These are phyloP conservation scores for Bombus impatiens DNA, from an alignment of 1,140 invertebrate genomes.

Conservation along the genomic window DNA sequence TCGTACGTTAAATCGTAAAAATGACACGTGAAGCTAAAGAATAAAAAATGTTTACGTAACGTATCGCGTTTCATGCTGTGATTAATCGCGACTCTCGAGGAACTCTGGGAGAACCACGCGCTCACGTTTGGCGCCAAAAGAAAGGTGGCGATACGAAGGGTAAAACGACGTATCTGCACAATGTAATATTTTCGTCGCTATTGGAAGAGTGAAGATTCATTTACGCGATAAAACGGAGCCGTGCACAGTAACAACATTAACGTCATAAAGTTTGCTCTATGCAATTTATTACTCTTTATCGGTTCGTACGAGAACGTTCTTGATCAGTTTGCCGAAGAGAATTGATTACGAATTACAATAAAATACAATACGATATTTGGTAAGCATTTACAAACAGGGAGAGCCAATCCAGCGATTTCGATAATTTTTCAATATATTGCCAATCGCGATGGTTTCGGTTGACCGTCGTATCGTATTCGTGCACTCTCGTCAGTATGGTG, in stretches of 20 bases:
- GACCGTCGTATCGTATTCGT: no score
- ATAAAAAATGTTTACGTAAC: background rate
- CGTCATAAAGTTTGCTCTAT: background rate
- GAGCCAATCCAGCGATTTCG: no score
- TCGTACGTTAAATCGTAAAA: background rate
- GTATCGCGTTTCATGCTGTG: background rate
- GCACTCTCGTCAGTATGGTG: no score
- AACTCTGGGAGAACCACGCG: background rate
- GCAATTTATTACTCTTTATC: background rate
- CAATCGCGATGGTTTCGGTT: no score
- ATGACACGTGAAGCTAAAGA: accelerated
- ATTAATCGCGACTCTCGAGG: background rate
- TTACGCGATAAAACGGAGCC: background rate
- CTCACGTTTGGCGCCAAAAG: slow-evolving; percentile 19
- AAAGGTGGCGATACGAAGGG: background rate
- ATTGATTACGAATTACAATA: no score
- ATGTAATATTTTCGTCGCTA: background rate
- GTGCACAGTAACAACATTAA: background rate
- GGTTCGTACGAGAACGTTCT: background rate
- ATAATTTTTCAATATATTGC: no score
- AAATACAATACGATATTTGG: no score
- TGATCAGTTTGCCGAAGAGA: background rate
- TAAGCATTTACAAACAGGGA: no score
- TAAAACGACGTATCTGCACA: background rate
- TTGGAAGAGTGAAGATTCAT: background rate